Evolutionary conservation across 2,797 vertebrate species (phyloP).

Genomic region (Bovichtus diacanthus): DNA sequence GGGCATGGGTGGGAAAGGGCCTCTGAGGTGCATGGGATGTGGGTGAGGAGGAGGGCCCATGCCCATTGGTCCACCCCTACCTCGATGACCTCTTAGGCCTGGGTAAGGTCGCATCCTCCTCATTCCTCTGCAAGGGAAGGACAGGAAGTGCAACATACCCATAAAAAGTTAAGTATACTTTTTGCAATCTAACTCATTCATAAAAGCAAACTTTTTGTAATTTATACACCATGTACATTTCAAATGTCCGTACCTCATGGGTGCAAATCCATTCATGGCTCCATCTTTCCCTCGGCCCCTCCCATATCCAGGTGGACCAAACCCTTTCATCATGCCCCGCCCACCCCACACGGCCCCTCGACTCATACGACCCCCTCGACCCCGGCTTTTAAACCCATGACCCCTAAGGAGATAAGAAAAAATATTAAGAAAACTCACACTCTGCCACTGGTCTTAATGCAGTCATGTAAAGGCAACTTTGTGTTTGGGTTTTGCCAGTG

Average conservation of each 20-base stretch:
- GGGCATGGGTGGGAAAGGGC: constrained; percentile 79
- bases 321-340: constrained; percentile 79
- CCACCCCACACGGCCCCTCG: constrained; percentile 76
- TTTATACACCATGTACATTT: neutral
- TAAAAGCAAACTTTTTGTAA: neutral
- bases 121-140: constrained; percentile 77
- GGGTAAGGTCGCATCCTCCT: constrained; percentile 84
- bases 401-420: constrained; percentile 63
- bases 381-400: constrained; percentile 66
- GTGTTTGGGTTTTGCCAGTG: too few relatives aligned
- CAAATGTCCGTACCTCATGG: constrained; percentile 74
- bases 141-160: neutral
- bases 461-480: neutral
- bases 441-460: neutral
- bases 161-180: neutral
- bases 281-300: constrained; percentile 75
- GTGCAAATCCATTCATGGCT: constrained; percentile 79
- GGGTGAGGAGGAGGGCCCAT: constrained; percentile 75
- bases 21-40: constrained; percentile 79
- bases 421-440: neutral
- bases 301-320: constrained; percentile 73
- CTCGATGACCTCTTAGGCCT: constrained; percentile 76
- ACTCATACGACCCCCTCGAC: constrained; percentile 67
- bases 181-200: neutral
- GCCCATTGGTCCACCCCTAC: constrained; percentile 73